These are phyloP conservation scores for Pangasius krempfi DNA, from an alignment of 2,797 vertebrate genomes.

Conservation along the genomic window DNA sequence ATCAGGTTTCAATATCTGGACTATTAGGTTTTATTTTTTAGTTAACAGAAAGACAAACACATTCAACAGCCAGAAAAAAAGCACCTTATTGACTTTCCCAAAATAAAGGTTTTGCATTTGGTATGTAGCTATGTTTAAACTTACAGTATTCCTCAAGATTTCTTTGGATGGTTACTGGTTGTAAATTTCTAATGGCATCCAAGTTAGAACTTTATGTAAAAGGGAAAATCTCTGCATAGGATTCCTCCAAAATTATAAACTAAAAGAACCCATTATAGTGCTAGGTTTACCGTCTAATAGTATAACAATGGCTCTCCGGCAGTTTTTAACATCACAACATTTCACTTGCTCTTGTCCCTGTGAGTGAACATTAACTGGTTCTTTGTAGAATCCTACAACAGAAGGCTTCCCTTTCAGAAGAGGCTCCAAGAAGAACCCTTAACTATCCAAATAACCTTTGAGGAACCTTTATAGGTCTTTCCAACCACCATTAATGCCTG, in stretches of 20 bases:
- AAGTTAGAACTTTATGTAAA: background rate
- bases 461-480: background rate
- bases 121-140: too few relatives aligned
- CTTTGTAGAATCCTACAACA: background rate
- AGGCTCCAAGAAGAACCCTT: background rate
- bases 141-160: background rate
- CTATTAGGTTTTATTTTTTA: background rate
- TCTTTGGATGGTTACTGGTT: too few relatives aligned
- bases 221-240: background rate
- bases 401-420: background rate
- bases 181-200: background rate
- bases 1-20: background rate
- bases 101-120: background rate
- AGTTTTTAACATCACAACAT: background rate
- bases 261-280: background rate
- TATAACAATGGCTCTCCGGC: background rate
- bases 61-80: background rate
- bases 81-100: background rate
- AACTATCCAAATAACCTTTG: background rate
- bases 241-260: background rate
- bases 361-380: background rate
- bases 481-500: too few relatives aligned
- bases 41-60: background rate
- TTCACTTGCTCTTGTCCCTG: background rate
- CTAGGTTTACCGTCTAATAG: background rate